phyloP scores from a whole-genome alignment of 2,797 vertebrate genomes.

The Danio kyathit region DNA sequence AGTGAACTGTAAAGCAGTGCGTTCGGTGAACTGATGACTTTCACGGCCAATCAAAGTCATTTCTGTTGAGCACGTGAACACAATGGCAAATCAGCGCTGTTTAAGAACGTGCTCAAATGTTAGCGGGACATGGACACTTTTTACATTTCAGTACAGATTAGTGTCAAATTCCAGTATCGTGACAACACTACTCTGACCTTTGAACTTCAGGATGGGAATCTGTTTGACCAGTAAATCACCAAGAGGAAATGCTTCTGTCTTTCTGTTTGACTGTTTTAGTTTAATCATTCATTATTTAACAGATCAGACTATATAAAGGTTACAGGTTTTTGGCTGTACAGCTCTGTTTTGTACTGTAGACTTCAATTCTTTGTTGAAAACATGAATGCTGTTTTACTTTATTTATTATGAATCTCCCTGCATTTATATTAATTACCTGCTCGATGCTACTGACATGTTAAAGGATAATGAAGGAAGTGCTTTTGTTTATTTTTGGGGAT shows the following conservation, averaged over 20 bases:
- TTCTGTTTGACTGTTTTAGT: not conserved
- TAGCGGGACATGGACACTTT: no score
- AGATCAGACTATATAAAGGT: not conserved
- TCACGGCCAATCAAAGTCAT: no score
- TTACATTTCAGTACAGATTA: no score
- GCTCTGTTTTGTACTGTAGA: constrained; percentile 2
- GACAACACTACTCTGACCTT: not conserved
- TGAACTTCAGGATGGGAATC: not conserved
- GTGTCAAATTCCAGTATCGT: no score
- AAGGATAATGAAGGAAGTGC: constrained; percentile 1
- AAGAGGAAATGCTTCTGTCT: not conserved
- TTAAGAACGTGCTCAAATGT: no score
- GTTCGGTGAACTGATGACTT: no score
- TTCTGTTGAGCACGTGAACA: no score
- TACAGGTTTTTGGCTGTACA: not conserved
- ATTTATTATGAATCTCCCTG: constrained; percentile 39
- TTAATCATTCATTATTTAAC: not conserved
- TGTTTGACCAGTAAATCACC: constrained; percentile 5
- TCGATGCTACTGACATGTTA: not conserved
- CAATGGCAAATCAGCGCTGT: no score
- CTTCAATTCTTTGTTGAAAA: not conserved
- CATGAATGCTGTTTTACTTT: not conserved
- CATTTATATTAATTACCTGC: constrained; percentile 1
- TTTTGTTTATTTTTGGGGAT: not conserved
- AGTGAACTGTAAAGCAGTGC: no score